phyloP scores from a whole-genome alignment of 2,888 invertebrate species.

The Pelosia muscerda region DNA sequence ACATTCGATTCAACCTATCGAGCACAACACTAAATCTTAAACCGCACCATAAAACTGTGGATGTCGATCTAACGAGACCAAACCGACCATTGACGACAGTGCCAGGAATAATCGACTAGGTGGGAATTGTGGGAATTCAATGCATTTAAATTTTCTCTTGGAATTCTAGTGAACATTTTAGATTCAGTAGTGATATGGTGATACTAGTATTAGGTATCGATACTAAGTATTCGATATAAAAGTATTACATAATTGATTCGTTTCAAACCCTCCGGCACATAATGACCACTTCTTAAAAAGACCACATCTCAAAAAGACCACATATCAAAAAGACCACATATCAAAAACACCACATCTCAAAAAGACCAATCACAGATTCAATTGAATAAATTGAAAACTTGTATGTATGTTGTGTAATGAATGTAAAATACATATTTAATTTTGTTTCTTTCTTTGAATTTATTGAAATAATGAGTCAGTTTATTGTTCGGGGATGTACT shows the following conservation, averaged over 20 bases:
- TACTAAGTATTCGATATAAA: not conserved
- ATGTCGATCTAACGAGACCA: constrained; percentile 35
- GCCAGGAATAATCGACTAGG: constrained; percentile 44
- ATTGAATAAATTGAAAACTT: too few species aligned
- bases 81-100: constrained; percentile 24
- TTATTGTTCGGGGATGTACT: too few species aligned
- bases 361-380: too few species aligned
- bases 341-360: too few species aligned
- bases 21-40: constrained; percentile 42
- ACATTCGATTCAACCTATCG: constrained; percentile 30
- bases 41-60: constrained; percentile 41
- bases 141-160: constrained; percentile 51
- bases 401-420: too few species aligned
- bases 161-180: constrained; percentile 9
- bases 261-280: too few species aligned
- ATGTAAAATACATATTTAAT: too few species aligned
- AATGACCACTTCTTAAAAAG: too few species aligned
- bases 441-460: too few species aligned
- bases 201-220: not conserved
- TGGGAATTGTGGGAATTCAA: constrained; percentile 45
- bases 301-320: too few species aligned
- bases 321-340: too few species aligned
- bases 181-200: not conserved
- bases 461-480: too few species aligned
- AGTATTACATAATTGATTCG: not conserved